Conservation (phyloP, 2,888 invertebrate species). For the Mechanitis messenoides region DNA sequence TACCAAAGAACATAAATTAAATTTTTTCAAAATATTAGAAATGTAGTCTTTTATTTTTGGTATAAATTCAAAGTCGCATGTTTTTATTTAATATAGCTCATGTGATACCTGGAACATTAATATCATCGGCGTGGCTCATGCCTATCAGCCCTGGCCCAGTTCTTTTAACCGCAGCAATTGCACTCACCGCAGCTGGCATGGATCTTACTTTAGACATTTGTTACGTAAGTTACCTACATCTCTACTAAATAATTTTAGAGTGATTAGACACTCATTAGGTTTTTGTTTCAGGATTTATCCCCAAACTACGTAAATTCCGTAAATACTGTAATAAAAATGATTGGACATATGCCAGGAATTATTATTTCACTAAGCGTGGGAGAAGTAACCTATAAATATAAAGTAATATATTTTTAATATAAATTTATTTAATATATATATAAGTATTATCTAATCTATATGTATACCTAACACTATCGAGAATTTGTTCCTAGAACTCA, state of each 20-base stretch:
- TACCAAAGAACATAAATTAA: no score
- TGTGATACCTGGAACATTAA: slow-evolving; percentile 65
- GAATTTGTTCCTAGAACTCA: slow-evolving; percentile 40
- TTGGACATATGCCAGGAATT: slow-evolving; percentile 83
- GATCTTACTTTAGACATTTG: slow-evolving; percentile 78
- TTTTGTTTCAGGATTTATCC: slow-evolving; percentile 80
- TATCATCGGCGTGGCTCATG: slow-evolving; percentile 53
- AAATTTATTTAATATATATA: not conserved
- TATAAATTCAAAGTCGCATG: not conserved
- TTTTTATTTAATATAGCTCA: slow-evolving; percentile 54
- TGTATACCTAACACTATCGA: not conserved
- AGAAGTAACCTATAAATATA: slow-evolving; percentile 66
- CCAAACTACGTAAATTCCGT: slow-evolving; percentile 85
- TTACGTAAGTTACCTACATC: slow-evolving; percentile 50
- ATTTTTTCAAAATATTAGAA: no score
- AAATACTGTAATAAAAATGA: slow-evolving; percentile 84
- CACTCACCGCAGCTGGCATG: slow-evolving; percentile 78
- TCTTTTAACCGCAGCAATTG: slow-evolving; percentile 55
- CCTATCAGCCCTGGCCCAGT: slow-evolving; percentile 55
- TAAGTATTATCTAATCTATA: not conserved
- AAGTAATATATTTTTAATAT: slow-evolving; percentile 43
- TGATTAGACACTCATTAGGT: not conserved
- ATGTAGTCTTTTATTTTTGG: not conserved
- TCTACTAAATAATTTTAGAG: not conserved
- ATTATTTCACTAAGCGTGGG: slow-evolving; percentile 83